Base-by-base conservation (phyloP, 2,797 vertebrate species). In the Coccyzus lansbergi region DNA sequence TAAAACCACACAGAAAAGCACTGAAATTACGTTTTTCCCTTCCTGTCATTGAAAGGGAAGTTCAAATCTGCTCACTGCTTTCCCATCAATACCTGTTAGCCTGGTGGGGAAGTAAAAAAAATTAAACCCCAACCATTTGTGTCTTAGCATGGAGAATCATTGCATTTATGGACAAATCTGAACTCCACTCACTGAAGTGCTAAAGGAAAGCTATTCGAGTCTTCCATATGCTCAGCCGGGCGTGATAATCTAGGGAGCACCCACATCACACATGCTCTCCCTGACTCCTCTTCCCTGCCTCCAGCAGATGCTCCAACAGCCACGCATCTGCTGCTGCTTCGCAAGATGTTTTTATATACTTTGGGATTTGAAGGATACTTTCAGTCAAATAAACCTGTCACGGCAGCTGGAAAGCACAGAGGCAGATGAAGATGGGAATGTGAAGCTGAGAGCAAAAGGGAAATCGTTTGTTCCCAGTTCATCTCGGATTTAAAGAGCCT, bases 221-320 rank as follows among this genome's bases (percentile, higher is more conserved):
- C 70, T 88, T 77, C 63, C 94, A 82, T 83, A 53, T 86, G 92
- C 78, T 93, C 15, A 1, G 67, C 48, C 40, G 75, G 72, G 34
- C 9, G 34, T 65, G 62, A 59, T 55, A 6, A 88, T 58, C 70
- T 44, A 55, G 53, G 19, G 42, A 92, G 85, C 72, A 51, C 63
- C 69, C 90, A 86, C 79, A 89, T 55, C 89, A 40, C 83, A 71
- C 86, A 46, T 46, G 88, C 83, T 81, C 83, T 88, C 7, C 83
- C 44, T 80, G 21, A 8, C 55, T 82, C 85, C 82, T 74, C 70
- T 31, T 49, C 85, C 69, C 82, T 4, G 29, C 24, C 52, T 48
- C 8, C 62, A 79, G 92, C 92, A 91, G 83, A 49, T 72, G 48
- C 62, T 9, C 9, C 5, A 12, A 34, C 88, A 78, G 51, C 79